Percentiles rank a stretch among this genome's conserved stretches.
Conservation (phyloP, 2,113 vertebrate genomes). For the Axis porcinus region DNA sequence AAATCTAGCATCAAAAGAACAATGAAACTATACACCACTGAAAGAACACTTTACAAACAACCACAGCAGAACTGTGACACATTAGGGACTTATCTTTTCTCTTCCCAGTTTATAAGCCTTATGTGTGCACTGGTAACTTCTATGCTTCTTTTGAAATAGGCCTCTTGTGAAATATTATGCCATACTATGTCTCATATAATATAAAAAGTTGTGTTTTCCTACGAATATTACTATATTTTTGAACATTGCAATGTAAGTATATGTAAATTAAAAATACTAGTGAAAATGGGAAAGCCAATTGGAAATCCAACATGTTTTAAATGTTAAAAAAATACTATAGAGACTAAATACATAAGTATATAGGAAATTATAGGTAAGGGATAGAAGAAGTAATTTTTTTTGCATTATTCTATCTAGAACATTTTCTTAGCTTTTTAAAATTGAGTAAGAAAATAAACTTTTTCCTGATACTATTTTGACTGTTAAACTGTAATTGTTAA, state of each 20-base stretch:
- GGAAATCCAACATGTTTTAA: neutral
- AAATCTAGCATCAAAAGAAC: neutral
- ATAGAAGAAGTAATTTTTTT: neutral
- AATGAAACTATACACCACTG: neutral
- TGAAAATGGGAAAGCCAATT: neutral
- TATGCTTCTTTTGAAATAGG: neutral
- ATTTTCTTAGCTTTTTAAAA: neutral
- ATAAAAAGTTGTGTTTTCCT: neutral
- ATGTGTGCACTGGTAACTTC: neutral
- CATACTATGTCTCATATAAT: neutral
- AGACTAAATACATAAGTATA: neutral
- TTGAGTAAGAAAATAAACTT: neutral
- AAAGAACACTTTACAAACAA: conserved; percentile 20
- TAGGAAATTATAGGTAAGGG: neutral
- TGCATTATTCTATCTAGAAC: neutral
- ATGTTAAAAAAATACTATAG: neutral
- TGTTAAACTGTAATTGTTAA: neutral
- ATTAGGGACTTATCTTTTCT: neutral
- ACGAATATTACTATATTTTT: neutral
- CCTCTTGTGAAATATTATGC: neutral
- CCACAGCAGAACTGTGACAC: neutral
- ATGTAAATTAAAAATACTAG: neutral
- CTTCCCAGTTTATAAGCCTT: neutral
- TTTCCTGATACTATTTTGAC: neutral
- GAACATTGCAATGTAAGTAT: neutral